Percentiles rank a stretch among this genome's conserved stretches.
Conservation (phyloP, 2,113 vertebrate genomes). For the Saguinus imperator region DNA sequence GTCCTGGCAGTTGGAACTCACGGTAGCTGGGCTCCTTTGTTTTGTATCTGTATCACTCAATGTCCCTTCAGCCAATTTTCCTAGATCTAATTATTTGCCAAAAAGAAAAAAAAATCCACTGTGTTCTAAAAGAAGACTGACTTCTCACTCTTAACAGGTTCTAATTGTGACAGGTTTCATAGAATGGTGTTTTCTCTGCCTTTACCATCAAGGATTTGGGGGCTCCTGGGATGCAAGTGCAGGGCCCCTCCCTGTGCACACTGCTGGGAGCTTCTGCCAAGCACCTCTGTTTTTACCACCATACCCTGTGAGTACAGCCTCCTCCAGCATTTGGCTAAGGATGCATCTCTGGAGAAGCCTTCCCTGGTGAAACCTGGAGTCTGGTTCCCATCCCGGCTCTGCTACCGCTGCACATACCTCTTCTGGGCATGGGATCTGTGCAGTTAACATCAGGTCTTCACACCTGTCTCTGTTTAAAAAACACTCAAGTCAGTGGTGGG, state of each 20-base stretch:
- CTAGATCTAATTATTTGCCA: not conserved
- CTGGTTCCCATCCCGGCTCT: no score
- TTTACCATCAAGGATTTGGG: no score
- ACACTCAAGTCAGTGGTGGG: not conserved
- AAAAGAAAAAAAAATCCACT: not conserved
- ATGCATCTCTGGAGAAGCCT: not conserved
- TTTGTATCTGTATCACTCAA: not conserved
- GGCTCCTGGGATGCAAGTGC: rapidly evolving
- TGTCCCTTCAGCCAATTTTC: not conserved
- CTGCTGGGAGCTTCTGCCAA: no score
- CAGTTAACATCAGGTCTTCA: not conserved
- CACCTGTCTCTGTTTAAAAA: not conserved
- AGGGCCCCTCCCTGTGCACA: not conserved
- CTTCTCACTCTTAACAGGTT: no score
- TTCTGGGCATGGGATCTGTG: rapidly evolving
- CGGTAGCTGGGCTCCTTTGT: not conserved
- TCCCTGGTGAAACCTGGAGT: not conserved
- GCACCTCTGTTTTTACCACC: not conserved
- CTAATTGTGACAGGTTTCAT: not conserved
- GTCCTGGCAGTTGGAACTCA: not conserved
- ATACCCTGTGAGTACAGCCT: not conserved
- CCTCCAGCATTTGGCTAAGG: not conserved
- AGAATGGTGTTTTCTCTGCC: not conserved
- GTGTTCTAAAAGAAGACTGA: not conserved
- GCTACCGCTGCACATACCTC: not conserved